Percentiles rank a stretch among this genome's conserved stretches.
phyloP scores from a whole-genome alignment of 2,888 invertebrate genomes.

The Leptinotarsa juncta region DNA sequence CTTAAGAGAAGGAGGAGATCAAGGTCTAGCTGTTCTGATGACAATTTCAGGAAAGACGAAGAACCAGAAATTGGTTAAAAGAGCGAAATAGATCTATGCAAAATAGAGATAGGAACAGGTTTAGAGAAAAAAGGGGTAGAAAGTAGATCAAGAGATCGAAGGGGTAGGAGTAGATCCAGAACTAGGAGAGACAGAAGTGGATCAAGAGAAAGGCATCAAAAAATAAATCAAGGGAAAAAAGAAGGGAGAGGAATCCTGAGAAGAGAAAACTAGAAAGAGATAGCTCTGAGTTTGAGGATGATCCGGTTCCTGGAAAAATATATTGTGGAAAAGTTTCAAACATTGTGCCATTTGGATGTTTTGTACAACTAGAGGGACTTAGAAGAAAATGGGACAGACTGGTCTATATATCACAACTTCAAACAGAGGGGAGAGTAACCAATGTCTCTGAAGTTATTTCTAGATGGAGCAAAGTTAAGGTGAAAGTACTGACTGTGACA shows the following conservation, averaged over 20 bases:
- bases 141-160: conserved; percentile 50
- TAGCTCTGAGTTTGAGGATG: conserved; percentile 74
- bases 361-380: conserved; percentile 94
- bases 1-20: conserved; percentile 45
- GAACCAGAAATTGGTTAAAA: conserved; percentile 45
- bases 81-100: conserved; percentile 43
- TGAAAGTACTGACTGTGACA: conserved; percentile 90
- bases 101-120: conserved; percentile 56
- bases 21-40: conserved; percentile 51
- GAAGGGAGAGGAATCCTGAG: conserved; percentile 44
- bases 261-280: conserved; percentile 51
- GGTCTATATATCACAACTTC: conserved; percentile 95
- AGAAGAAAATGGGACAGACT: conserved; percentile 93
- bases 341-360: conserved; percentile 98
- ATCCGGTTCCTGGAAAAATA: conserved; percentile 79
- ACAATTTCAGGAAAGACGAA: conserved; percentile 27
- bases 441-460: conserved; percentile 94
- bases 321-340: conserved; percentile 95
- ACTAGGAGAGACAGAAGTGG: conserved; percentile 48
- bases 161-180: conserved; percentile 53
- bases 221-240: conserved; percentile 46
- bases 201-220: conserved; percentile 42
- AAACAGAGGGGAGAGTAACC: conserved; percentile 93
- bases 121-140: conserved; percentile 53
- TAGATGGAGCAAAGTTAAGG: conserved; percentile 88